A percentile compares a stretch with the other conserved stretches of the same genome.
Conservation (phyloP, 1,140 invertebrate species). For the Papilio dardanus region DNA sequence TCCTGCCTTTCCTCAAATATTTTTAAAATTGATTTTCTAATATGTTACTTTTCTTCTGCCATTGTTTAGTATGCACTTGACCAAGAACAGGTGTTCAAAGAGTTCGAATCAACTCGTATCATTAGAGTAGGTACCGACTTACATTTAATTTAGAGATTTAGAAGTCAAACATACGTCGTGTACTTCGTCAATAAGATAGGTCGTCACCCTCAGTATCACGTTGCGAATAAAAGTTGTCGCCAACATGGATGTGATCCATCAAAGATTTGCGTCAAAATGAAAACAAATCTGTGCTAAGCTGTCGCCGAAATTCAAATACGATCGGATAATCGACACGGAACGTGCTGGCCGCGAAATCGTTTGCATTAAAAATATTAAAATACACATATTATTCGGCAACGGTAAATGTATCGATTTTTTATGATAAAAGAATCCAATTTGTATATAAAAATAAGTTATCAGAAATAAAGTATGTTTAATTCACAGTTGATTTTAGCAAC, state of each 20-base stretch:
- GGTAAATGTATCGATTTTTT: slow-evolving; percentile 24
- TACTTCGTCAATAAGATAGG: neutral
- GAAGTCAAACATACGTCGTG: neutral
- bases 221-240: slow-evolving; percentile 20
- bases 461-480: no score
- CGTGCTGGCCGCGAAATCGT: slow-evolving; percentile 35
- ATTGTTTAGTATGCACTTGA: neutral
- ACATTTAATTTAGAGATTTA: neutral
- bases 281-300: slow-evolving; percentile 37
- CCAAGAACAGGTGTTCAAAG: neutral
- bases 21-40: slow-evolving; percentile 61
- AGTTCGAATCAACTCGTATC: neutral
- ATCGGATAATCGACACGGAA: slow-evolving; percentile 34
- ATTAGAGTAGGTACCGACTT: no score
- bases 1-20: slow-evolving; percentile 66
- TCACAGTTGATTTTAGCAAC: neutral
- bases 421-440: no score
- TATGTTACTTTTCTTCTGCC: neutral
- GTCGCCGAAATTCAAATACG: slow-evolving; percentile 36
- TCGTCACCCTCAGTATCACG: slow-evolving; percentile 28
- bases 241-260: slow-evolving; percentile 56
- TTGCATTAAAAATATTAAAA: slow-evolving; percentile 33
- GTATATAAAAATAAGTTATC: no score
- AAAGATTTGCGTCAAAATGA: slow-evolving; percentile 50
- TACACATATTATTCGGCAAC: slow-evolving; percentile 15